Evolutionary conservation across 2,113 vertebrate species (phyloP), one percentile per base, ranked within the genome.

Genomic region (Candoia aspera): DNA sequence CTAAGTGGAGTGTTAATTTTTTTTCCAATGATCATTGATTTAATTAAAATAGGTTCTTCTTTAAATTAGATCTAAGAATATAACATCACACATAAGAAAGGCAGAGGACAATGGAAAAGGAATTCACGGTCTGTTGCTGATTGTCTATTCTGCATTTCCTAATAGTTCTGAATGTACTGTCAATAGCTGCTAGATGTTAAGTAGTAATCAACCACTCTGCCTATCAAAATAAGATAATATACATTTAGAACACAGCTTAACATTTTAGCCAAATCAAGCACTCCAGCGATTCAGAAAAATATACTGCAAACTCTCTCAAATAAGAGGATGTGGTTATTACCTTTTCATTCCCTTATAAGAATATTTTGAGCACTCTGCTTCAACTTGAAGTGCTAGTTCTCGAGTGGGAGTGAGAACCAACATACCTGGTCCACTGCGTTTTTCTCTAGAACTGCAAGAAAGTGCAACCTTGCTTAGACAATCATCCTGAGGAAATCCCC

Each of bases 351-450:
- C 98, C 96, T 99, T 98, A 93, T 98, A 99, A 33, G 97, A 95
- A 87, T 99, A 99, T 90, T 99, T 99, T 29, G 89, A 98, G 95
- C 99, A 99, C 84, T 99, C 99, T 0, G 97, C 94, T 96, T 99
- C 98, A 24, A 99, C 98, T 37, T 99, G 99, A 94, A 99, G 98
- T 9, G 99, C 99, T 90, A 99, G 96, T 94, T 99, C 99, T 96
- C 99, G 97, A 94, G 99, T 99, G 0, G 99, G 99, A 60, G 98
- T 98, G 92, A 99, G 98, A 89, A 99, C 98, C 96, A 99, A 95
- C 99, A 99, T 99, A 73, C 99, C 99, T 0, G 99, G 99, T 1
- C 99, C 98, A 0, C 93, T 96, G n/a, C 94, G 96, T 93, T 98
- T 88, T 60, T 96, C 94, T 96, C 94, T 97, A 24, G 96, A 94